These are phyloP conservation scores for Sebastes variabilis DNA, from an alignment of 2,797 vertebrate species.

Conservation along the genomic window DNA sequence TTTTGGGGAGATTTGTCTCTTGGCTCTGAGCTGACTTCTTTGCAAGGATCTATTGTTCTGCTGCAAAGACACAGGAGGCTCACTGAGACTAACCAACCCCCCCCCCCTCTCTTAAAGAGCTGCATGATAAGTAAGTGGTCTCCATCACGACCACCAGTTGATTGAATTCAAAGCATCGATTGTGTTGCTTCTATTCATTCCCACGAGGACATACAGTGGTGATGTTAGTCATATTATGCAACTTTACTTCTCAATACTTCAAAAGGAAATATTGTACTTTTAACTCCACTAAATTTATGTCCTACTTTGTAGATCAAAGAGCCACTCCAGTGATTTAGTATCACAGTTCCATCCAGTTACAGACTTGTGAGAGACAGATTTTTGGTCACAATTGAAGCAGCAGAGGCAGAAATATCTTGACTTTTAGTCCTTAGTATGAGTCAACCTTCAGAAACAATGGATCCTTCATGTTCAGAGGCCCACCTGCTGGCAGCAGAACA, in stretches of 20 bases:
- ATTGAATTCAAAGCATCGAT: conserved; percentile 19
- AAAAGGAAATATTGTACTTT: neutral
- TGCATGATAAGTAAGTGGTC: conserved; percentile 56
- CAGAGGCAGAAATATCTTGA: neutral
- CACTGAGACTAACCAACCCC: conserved; percentile 15
- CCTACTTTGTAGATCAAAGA: neutral
- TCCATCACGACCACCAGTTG: conserved; percentile 40
- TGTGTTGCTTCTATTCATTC: conserved; percentile 22
- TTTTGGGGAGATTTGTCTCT: conserved; percentile 68
- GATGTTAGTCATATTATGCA: neutral
- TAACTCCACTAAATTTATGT: neutral
- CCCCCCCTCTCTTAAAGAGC: conserved; percentile 24
- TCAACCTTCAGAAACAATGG: neutral
- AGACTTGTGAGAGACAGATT: neutral
- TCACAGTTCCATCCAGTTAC: neutral
- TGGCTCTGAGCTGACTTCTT: conserved; percentile 62
- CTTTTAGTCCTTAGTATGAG: neutral
- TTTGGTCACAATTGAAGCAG: neutral
- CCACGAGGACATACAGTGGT: neutral
- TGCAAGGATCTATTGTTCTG: conserved; percentile 66
- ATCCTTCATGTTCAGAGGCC: neutral
- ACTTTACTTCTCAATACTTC: neutral
- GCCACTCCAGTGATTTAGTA: neutral
- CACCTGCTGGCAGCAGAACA: neutral
- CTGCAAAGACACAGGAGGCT: conserved; percentile 50